Evolutionary conservation across 2,113 vertebrate genomes (phyloP).

Genomic region (Dasyprocta punctata): DNA sequence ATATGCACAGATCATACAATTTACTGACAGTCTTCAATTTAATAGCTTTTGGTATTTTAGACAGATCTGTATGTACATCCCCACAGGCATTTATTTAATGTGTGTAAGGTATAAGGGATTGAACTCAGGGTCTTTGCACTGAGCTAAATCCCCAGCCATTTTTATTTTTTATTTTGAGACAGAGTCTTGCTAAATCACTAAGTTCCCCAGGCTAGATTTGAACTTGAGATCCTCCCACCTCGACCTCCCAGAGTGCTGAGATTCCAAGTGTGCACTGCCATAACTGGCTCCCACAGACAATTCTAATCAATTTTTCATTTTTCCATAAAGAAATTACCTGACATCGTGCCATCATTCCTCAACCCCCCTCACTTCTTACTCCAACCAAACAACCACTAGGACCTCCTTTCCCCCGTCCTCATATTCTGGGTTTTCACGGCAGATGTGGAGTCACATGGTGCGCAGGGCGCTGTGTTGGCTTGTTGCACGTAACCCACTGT

Average conservation of each 20-base stretch:
- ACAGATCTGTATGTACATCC: rapidly evolving
- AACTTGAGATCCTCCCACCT: neutral
- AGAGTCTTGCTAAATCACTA: neutral
- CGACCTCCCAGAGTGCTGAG: neutral
- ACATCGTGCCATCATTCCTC: neutral
- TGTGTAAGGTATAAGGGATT: neutral
- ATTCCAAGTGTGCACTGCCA: neutral
- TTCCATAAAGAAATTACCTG: neutral
- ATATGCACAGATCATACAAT: too few species aligned
- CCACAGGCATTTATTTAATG: neutral
- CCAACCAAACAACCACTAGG: neutral
- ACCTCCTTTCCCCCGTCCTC: neutral
- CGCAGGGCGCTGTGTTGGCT: neutral
- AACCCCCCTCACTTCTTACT: neutral
- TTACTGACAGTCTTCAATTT: neutral
- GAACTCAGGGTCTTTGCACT: neutral
- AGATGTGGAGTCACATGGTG: rapidly evolving
- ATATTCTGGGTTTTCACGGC: neutral
- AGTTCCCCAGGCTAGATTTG: neutral
- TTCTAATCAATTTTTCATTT: neutral
- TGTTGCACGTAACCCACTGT: neutral
- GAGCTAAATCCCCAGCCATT: neutral
- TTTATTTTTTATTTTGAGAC: neutral
- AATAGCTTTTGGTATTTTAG: neutral
- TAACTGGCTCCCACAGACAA: neutral